Evolutionary conservation across 2,113 vertebrate genomes (phyloP).

Genomic region (Spermophilus dauricus): DNA sequence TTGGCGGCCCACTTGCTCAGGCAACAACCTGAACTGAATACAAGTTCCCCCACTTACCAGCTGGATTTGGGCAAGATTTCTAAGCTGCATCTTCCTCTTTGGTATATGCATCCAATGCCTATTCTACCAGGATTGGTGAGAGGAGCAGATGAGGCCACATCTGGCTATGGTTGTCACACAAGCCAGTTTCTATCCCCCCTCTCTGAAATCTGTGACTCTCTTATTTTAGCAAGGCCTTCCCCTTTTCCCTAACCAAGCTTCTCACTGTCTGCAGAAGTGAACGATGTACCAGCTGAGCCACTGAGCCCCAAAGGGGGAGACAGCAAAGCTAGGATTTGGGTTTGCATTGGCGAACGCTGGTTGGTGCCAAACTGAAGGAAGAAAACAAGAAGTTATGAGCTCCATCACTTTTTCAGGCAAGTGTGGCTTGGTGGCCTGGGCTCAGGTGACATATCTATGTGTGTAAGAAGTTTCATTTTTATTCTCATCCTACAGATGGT

Average conservation of each 20-base stretch:
- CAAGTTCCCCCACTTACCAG: not conserved
- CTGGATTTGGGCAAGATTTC: not conserved
- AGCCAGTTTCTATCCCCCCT: not conserved
- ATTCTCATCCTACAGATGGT: conserved; percentile 17
- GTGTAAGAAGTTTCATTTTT: not conserved
- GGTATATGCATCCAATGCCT: not conserved
- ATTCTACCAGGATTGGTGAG: not conserved
- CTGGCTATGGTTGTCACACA: not conserved
- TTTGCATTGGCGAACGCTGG: not conserved
- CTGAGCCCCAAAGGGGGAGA: not conserved
- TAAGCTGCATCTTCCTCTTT: not conserved
- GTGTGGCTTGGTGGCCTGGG: not conserved
- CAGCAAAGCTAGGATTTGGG: not conserved
- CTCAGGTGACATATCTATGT: not conserved
- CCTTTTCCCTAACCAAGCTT: not conserved
- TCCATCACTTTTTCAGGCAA: not conserved
- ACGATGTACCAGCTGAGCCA: not conserved
- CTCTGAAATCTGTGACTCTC: not conserved
- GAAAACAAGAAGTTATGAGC: not conserved
- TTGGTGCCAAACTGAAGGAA: not conserved
- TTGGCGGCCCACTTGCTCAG: not conserved
- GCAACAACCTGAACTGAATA: not conserved
- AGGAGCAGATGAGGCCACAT: not conserved
- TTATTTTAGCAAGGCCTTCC: not conserved
- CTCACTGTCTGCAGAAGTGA: not conserved